Evolutionary conservation across 2,888 invertebrate species (phyloP).

Genomic region (Leucophenga maculata): DNA sequence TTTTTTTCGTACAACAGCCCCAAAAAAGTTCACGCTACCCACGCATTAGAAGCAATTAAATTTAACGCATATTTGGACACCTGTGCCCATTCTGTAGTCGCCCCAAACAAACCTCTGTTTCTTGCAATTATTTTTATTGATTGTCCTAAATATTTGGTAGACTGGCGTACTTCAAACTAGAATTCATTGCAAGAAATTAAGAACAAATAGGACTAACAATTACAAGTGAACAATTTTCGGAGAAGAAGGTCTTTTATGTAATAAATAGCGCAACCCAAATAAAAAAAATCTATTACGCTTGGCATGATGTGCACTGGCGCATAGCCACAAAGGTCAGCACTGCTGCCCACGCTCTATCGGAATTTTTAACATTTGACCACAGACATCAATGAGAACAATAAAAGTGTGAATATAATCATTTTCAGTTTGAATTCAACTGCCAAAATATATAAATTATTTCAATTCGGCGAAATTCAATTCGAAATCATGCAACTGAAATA

Average conservation of each 20-base stretch:
- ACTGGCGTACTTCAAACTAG: too few species aligned
- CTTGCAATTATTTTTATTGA: constrained; percentile 60
- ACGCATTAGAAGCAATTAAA: constrained; percentile 44
- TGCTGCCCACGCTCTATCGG: constrained; percentile 33
- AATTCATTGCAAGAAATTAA: too few species aligned
- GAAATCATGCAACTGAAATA: neutral
- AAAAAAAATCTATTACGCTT: constrained; percentile 17
- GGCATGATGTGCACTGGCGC: constrained; percentile 50
- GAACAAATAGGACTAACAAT: neutral
- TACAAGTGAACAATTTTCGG: neutral
- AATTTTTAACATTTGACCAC: constrained; percentile 39
- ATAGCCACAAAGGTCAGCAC: constrained; percentile 61
- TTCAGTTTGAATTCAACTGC: neutral
- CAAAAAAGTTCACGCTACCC: too few species aligned
- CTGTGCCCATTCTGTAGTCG: constrained; percentile 52
- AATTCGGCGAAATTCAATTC: neutral
- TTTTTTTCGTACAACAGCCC: too few species aligned
- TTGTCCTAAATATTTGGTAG: constrained; percentile 53
- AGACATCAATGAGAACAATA: constrained; percentile 22
- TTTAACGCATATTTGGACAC: constrained; percentile 50
- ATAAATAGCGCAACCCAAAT: neutral
- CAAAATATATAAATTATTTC: neutral
- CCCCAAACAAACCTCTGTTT: constrained; percentile 34
- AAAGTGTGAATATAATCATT: neutral
- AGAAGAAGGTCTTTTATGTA: constrained; percentile 19